These are phyloP conservation scores for Chironomus tepperi DNA, from an alignment of 1,140 invertebrate genomes.

Conservation along the genomic window DNA sequence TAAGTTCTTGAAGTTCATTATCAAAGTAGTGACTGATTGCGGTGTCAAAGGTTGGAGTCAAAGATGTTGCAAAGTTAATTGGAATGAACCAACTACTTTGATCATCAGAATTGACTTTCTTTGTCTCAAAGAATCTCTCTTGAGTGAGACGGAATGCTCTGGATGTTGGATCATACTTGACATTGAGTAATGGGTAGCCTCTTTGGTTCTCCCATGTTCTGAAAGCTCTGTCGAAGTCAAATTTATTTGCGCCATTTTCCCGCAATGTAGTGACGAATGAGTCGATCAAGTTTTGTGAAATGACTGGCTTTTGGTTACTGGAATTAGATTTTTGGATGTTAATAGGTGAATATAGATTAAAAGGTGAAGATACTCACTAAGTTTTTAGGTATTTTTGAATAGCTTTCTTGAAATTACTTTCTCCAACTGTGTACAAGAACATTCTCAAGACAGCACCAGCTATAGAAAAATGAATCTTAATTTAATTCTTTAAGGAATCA, in stretches of 20 bases:
- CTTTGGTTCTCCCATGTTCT: background rate
- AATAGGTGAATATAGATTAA: too few relatives aligned
- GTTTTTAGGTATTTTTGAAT: conserved; percentile 30
- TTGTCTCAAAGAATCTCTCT: background rate
- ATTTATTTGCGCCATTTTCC: background rate
- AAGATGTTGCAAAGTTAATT: background rate
- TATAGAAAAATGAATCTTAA: conserved; percentile 31
- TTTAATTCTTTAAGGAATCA: background rate
- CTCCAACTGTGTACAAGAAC: conserved; percentile 84
- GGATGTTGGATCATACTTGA: background rate
- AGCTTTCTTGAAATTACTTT: background rate
- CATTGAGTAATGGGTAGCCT: background rate
- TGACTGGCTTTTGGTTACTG: background rate
- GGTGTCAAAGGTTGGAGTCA: background rate
- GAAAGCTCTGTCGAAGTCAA: background rate
- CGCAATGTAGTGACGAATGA: background rate
- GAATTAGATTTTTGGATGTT: too few relatives aligned
- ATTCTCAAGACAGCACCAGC: conserved; percentile 70
- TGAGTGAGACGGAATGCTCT: background rate
- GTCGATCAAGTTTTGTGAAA: background rate
- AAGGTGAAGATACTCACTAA: conserved; percentile 29
- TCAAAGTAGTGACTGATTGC: background rate
- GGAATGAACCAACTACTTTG: background rate
- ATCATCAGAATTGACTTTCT: background rate
- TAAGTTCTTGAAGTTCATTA: background rate